Conservation (phyloP, 2,113 vertebrate genomes). For the Struthidea cinerea region DNA sequence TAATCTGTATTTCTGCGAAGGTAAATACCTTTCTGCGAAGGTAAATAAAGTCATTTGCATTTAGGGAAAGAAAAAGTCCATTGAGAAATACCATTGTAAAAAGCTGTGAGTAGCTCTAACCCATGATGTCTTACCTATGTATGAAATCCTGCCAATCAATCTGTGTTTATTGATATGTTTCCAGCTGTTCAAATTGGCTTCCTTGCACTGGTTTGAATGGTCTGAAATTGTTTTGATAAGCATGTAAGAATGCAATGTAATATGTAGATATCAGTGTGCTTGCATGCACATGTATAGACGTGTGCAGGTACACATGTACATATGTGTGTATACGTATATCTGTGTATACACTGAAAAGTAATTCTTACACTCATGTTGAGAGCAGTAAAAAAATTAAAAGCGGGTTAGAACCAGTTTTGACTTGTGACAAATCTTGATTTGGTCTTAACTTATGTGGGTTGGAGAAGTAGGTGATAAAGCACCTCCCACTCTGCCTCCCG, state of each 20-base stretch:
- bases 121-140: background rate
- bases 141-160: background rate
- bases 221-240: background rate
- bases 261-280: background rate
- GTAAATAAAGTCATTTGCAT: conserved; percentile 12
- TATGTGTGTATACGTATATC: background rate
- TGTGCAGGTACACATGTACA: too few relatives aligned
- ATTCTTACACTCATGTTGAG: background rate
- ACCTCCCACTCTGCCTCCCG: background rate
- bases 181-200: background rate
- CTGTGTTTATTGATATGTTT: background rate
- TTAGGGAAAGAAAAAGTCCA: conserved; percentile 2
- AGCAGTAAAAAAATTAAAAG: background rate
- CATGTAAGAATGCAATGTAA: background rate
- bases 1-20: conserved; percentile 11
- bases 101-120: background rate
- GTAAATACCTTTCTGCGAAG: conserved; percentile 16
- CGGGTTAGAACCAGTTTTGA: background rate
- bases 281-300: too few relatives aligned
- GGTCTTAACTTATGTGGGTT: background rate
- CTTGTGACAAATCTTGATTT: background rate
- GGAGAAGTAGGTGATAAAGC: background rate
- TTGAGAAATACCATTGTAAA: background rate
- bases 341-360: background rate
- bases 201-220: background rate